phyloP scores from a whole-genome alignment of 2,113 vertebrate genomes.

The Phaethon lepturus region DNA sequence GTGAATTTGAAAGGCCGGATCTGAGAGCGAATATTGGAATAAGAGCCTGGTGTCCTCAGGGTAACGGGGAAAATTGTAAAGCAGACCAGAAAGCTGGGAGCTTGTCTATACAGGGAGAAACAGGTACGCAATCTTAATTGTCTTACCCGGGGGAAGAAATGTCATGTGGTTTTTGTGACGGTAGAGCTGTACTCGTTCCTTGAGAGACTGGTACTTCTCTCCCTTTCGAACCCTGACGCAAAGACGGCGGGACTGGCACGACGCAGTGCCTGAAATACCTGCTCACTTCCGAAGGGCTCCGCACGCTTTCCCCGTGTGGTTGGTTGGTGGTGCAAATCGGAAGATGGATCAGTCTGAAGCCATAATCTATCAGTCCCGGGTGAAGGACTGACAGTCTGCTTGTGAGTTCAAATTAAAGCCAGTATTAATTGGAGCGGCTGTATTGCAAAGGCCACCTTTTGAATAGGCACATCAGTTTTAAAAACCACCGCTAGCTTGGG shows the following conservation, averaged over 20 bases:
- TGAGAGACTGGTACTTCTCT: neutral
- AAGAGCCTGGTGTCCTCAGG: conserved; percentile 79
- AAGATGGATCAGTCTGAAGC: neutral
- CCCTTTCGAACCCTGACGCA: fast-evolving
- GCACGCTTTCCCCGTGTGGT: fast-evolving
- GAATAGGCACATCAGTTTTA: neutral
- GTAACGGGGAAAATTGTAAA: conserved; percentile 78
- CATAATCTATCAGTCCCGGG: neutral
- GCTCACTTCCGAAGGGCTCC: neutral
- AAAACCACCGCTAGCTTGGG: neutral
- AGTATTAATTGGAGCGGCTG: neutral
- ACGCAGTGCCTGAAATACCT: neutral
- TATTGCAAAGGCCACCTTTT: neutral
- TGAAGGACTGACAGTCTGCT: neutral
- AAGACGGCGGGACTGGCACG: neutral
- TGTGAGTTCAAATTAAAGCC: neutral
- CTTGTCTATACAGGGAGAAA: conserved; percentile 65
- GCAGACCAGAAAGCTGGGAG: conserved; percentile 34
- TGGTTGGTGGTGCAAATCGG: neutral
- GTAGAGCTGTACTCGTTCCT: neutral
- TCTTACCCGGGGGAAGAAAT: neutral
- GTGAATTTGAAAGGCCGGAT: conserved; percentile 82
- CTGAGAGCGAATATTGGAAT: conserved; percentile 62
- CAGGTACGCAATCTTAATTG: conserved; percentile 57
- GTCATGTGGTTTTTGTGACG: neutral